Evolutionary conservation across 1,140 invertebrate species (phyloP), one percentile per base, ranked within the genome.

Genomic region (Rhyzopertha dominica): DNA sequence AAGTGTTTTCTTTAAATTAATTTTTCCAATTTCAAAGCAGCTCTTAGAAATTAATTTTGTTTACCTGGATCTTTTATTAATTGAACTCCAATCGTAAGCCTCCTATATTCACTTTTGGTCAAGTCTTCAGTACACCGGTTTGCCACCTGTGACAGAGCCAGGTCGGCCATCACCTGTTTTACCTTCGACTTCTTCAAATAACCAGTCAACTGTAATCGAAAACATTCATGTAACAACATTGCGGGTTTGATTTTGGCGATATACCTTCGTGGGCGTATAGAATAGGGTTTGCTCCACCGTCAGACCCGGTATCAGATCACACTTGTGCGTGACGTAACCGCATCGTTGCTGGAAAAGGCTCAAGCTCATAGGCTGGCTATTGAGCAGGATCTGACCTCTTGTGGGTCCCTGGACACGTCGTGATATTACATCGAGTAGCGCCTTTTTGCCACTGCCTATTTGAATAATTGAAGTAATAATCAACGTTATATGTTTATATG

Each of bases 361-460:
- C 19, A 82, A 72, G 16, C 85, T 87, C 43, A 95, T 70, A 0
- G 87, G 80, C 0, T 85, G 81, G 2, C 87, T 87, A 63, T 93
- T 91, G 0, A 95, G 74, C 0, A 89, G 75, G 12, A 95, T 85
- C 61, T 91, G 86, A 0, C 91, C 91, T 44, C 88, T 74, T 38
- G 81, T 80, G 36, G 82, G 78, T 2, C 83, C 85, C 53, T 76
- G 72, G 1, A 75, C 77, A 28, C 85, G 72, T n/a, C 90, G 76
- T 4, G 88, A 85, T 19, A 95, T 92, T 1, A 95, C 90, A 63
- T 95, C 91, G 3, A 95, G 69, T 1, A 95, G 73, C 1, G 91
- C 90, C 39, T 87, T 74, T 65, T 95, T 95, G 0, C 92, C 91
- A 51, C 89, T 93, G 10, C 86, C 86, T 85, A 50, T 5, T n/a